Base-by-base conservation (phyloP, 2,797 vertebrate species). In the Dicrostonyx torquatus region DNA sequence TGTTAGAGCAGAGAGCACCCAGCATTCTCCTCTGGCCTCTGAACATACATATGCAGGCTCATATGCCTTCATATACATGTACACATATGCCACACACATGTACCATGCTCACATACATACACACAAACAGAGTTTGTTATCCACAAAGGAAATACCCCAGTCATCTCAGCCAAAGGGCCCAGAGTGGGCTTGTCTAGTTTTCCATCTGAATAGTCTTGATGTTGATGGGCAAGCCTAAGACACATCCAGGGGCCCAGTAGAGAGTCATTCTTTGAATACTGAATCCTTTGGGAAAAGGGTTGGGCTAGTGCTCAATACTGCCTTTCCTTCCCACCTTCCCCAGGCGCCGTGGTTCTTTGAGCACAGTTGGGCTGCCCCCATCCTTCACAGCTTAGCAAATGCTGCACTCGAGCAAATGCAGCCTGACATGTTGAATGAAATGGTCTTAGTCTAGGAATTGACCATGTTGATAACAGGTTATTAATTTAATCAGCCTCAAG, bases 381-480 rank as follows among this genome's bases (percentile, higher is more conserved):
- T 70, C 43, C 93, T 94, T 79, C 87, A 11, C 29, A 86, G 43
- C 73, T 86, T 93, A 66, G 82, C 89, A 96, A 96, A 82, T 84
- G n/a, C 15, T 77, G 5, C n/a, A 34, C 90, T 96, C 94, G 90
- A 75, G 91, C 79, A 85, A 66, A 50, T 75, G 82, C 11, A 75
- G 90, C 29, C 92, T 94, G 94, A 93, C 40, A 40, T 68, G 55
- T 45, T 60, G 48, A 87, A 73, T 18, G 34, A 89, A 87, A 7
- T 95, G 90, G 55, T 77, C 96, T 96, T 93, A 92, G 76, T 96
- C 96, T 97, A 55, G 96, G 97, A 97, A 97, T 92, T 73, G 95
- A 45, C 72, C 90, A n/a, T 70, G 79, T 97, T 93, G 93, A 97
- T 97, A 96, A 84, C 34, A 91, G 91, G 89, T 73, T 89, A 75